phyloP scores from a whole-genome alignment of 1,140 invertebrate genomes.

The Temnothorax longispinosus region DNA sequence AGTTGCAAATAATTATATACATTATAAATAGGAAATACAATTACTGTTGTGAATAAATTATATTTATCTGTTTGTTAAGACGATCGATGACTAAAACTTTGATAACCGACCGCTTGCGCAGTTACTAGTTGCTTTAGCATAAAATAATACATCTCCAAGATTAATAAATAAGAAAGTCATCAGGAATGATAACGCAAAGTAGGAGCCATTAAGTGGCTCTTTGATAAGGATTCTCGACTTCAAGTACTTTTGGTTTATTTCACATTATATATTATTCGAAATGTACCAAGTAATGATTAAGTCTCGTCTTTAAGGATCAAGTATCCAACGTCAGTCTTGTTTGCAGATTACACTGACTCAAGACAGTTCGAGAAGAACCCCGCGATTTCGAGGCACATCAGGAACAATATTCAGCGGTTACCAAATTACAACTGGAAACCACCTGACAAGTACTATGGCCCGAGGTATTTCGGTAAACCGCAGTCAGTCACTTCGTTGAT shows the following conservation, averaged over 20 bases:
- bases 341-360: constrained; percentile 63
- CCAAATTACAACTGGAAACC: constrained; percentile 64
- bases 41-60: neutral
- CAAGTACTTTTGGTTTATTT: neutral
- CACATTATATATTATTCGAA: constrained; percentile 32
- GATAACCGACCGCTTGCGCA: neutral
- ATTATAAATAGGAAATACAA: neutral
- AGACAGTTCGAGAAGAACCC: constrained; percentile 56
- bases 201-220: constrained; percentile 7
- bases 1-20: neutral
- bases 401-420: constrained; percentile 55
- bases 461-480: constrained; percentile 55
- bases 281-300: constrained; percentile 37
- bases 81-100: neutral
- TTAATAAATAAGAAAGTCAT: constrained; percentile 17
- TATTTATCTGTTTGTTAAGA: neutral
- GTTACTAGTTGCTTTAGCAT: neutral
- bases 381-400: constrained; percentile 35
- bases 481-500: constrained; percentile 38
- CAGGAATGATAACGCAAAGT: neutral
- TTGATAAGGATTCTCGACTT: constrained; percentile 19
- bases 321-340: constrained; percentile 22
- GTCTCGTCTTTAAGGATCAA: constrained; percentile 18
- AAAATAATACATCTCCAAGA: constrained; percentile 18
- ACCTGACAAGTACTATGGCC: constrained; percentile 46